Conservation (phyloP, 2,888 invertebrate species). For the Congeria kusceri region DNA sequence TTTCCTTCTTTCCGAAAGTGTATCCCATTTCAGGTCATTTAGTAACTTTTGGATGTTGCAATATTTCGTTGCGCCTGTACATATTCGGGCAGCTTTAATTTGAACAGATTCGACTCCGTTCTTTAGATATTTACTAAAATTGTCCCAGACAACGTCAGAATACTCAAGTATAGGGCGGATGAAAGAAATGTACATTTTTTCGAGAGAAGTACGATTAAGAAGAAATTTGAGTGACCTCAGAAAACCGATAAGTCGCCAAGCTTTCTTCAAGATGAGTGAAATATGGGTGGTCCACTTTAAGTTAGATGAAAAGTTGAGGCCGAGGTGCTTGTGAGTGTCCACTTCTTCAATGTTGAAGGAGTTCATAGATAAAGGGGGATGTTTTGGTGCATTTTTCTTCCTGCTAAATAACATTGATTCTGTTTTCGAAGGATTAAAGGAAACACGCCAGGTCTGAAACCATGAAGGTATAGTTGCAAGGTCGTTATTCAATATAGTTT, state of each 20-base stretch:
- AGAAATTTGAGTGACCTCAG: constrained; percentile 21
- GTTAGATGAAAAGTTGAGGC: background rate
- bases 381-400: background rate
- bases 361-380: background rate
- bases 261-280: background rate
- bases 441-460: background rate
- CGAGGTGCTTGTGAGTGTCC: constrained; percentile 1
- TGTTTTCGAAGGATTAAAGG: background rate
- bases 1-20: too few relatives aligned
- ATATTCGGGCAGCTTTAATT: constrained; percentile 21
- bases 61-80: constrained; percentile 26
- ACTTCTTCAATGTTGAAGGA: background rate
- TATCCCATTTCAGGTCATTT: constrained; percentile 30
- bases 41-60: constrained; percentile 11
- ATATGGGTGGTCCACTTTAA: constrained; percentile 5
- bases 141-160: constrained; percentile 37
- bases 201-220: constrained; percentile 6
- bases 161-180: too few relatives aligned
- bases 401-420: background rate
- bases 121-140: background rate
- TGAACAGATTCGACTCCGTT: constrained; percentile 32
- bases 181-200: constrained; percentile 27
- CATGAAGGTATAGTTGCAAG: background rate
- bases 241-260: constrained; percentile 5
- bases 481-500: background rate